phyloP scores from a whole-genome alignment of 2,113 vertebrate species.

The Thinocorus orbignyianus region DNA sequence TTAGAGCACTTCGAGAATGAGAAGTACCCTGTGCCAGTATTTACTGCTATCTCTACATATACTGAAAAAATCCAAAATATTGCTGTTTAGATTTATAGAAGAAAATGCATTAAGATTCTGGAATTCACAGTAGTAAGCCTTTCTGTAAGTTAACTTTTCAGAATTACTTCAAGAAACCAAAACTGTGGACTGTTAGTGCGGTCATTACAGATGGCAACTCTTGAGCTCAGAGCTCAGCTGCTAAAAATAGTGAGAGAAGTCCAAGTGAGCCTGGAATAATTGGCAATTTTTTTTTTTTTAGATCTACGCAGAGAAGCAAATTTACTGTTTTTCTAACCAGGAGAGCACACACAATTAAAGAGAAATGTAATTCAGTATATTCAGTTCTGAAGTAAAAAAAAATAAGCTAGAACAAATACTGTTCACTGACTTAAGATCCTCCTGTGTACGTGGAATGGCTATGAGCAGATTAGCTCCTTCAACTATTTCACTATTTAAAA shows the following conservation, averaged over 20 bases:
- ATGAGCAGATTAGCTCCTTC: background rate
- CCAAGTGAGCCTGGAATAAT: background rate
- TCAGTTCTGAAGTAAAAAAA: background rate
- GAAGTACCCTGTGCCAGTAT: background rate
- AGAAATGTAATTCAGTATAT: background rate
- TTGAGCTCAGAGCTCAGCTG: background rate
- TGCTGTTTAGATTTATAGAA: background rate
- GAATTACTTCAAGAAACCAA: conserved; percentile 3
- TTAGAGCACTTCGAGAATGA: background rate
- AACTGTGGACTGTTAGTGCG: background rate
- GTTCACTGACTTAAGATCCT: background rate
- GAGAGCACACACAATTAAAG: background rate
- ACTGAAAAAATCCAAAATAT: background rate
- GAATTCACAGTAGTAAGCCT: background rate
- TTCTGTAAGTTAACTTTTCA: background rate
- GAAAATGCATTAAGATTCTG: background rate
- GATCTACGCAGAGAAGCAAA: background rate
- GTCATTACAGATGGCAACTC: background rate
- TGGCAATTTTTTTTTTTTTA: background rate
- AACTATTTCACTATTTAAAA: background rate
- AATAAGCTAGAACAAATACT: background rate
- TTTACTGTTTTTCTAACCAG: background rate
- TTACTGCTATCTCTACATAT: background rate
- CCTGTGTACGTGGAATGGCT: background rate
- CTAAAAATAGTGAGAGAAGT: conserved; percentile 11